A percentile compares a stretch with the other conserved stretches of the same genome.
Conservation (phyloP, 2,888 invertebrate species). For the Ormyrus nitidulus region DNA sequence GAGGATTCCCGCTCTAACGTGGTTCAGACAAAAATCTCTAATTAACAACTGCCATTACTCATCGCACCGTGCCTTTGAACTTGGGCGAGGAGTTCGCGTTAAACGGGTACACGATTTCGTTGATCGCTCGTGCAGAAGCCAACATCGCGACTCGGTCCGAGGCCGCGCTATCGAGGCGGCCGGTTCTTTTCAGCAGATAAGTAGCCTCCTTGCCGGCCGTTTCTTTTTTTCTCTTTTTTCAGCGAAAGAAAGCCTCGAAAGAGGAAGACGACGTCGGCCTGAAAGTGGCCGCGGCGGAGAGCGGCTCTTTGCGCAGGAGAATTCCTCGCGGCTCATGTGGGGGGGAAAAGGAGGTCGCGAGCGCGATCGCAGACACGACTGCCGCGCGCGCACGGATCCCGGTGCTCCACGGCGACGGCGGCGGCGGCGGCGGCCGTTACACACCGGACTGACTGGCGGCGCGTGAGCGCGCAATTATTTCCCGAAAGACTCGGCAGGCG, state of each 20-base stretch:
- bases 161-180: too few species aligned
- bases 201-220: neutral
- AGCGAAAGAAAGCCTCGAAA: neutral
- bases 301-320: neutral
- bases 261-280: neutral
- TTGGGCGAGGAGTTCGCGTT: conserved; percentile 38
- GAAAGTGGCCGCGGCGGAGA: neutral
- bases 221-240: too few species aligned
- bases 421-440: conserved; percentile 29
- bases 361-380: conserved; percentile 48
- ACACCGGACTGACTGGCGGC: conserved; percentile 8
- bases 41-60: too few species aligned
- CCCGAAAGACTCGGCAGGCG: conserved; percentile 49
- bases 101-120: too few species aligned
- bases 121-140: too few species aligned
- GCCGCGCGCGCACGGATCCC: conserved; percentile 5
- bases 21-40: too few species aligned
- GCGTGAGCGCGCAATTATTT: conserved; percentile 54
- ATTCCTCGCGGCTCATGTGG: too few species aligned
- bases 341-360: conserved; percentile 53
- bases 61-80: conserved; percentile 62
- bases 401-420: conserved; percentile 24
- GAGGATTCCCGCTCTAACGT: neutral
- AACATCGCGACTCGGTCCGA: too few species aligned
- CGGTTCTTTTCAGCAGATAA: neutral